phyloP scores from a whole-genome alignment of 2,113 vertebrate species.

The Carassius auratus region DNA sequence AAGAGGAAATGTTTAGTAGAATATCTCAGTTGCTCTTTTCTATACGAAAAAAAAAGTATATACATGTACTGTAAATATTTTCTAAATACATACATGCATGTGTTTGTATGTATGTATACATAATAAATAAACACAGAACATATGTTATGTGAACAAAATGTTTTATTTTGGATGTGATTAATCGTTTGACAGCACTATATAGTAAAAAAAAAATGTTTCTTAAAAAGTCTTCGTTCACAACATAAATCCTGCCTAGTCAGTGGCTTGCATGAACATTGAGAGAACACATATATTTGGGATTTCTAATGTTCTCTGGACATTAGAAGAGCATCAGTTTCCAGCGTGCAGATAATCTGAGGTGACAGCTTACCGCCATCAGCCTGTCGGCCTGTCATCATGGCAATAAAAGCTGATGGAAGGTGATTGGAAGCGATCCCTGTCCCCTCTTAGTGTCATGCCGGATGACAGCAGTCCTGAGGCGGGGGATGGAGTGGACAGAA shows the following conservation, averaged over 20 bases:
- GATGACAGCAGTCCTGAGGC: conserved; percentile 58
- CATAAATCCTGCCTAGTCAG: neutral
- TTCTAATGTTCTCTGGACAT: conserved; percentile 41
- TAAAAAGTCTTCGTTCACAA: neutral
- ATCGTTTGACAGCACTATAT: no score
- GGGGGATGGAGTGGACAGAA: conserved; percentile 51
- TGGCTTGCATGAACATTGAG: conserved; percentile 15
- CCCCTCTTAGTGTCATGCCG: conserved; percentile 71
- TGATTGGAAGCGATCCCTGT: conserved; percentile 70
- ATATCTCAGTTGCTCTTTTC: neutral
- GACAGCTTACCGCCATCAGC: conserved; percentile 69
- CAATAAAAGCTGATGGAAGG: conserved; percentile 58
- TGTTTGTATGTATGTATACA: no score
- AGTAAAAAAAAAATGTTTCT: neutral
- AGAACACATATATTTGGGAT: conserved; percentile 47
- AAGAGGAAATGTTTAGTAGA: neutral
- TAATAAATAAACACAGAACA: no score
- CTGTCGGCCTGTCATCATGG: conserved; percentile 68
- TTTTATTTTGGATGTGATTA: no score
- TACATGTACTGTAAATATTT: no score
- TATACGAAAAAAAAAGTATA: neutral
- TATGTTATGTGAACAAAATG: no score
- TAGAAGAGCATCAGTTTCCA: conserved; percentile 56
- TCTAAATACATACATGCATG: no score
- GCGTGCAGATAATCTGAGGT: conserved; percentile 67